Base-by-base conservation (phyloP, 2,797 vertebrate genomes). In the Rhincodon typus region DNA sequence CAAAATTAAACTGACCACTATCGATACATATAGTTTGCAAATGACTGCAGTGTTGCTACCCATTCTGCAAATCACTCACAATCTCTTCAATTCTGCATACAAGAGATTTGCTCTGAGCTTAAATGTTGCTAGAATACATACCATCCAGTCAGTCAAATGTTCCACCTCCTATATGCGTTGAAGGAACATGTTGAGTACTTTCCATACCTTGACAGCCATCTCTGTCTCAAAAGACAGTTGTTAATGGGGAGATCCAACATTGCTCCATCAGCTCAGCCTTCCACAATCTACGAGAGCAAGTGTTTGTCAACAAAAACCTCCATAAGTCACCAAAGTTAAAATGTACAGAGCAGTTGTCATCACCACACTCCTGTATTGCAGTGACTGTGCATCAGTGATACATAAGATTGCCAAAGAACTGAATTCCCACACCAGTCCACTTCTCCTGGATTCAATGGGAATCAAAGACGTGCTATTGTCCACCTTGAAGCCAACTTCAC, bases 21-120 rank as follows among this genome's bases (percentile, higher is more conserved):
- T n/a, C n/a, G n/a, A n/a, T n/a, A n/a, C n/a, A n/a, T n/a, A n/a
- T n/a, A n/a, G n/a, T n/a, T n/a, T n/a, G n/a, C n/a, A n/a, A n/a
- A n/a, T n/a, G n/a, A n/a, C n/a, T n/a, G n/a, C n/a, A n/a, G n/a
- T n/a, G n/a, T n/a, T n/a, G n/a, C n/a, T n/a, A n/a, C n/a, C n/a
- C n/a, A n/a, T n/a, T n/a, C n/a, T n/a, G n/a, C n/a, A 34, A 77
- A 10, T 13, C 30, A 12, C 0, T n/a, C 30, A 3, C 0, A 0
- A 77, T 13, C 30, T 13, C 30, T 74, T 74, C 72, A 77, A 74
- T 74, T 74, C 27, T 74, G 25, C 23, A 34, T 74, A 74, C 25
- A n/a, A n/a, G n/a, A n/a, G n/a, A n/a, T n/a, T n/a, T n/a, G n/a
- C n/a, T n/a, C n/a, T n/a, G n/a, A n/a, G n/a, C n/a, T n/a, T n/a